A percentile compares a stretch with the other conserved stretches of the same genome.
Evolutionary conservation across 2,797 vertebrate species (phyloP).

Genomic region (Coccyzus lansbergi): DNA sequence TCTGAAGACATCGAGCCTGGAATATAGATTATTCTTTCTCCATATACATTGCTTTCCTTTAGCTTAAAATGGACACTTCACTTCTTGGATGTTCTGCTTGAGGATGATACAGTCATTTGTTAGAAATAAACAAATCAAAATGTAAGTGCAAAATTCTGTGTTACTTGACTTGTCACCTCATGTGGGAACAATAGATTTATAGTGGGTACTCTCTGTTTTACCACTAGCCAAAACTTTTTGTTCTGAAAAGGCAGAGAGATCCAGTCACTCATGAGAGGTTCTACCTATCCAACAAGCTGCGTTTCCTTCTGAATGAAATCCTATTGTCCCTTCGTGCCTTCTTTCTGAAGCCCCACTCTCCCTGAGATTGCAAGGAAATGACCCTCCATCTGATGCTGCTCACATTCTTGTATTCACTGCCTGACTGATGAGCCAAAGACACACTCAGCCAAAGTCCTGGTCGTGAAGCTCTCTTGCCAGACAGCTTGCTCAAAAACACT

Average conservation of each 20-base stretch:
- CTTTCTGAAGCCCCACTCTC: neutral
- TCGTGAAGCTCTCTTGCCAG: slow-evolving; percentile 9
- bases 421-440: slow-evolving; percentile 52
- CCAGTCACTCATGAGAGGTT: neutral
- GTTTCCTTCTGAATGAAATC: neutral
- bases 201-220: slow-evolving; percentile 1
- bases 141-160: neutral
- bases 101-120: neutral
- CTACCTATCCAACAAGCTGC: neutral
- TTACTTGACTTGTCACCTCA: neutral
- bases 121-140: slow-evolving; percentile 12
- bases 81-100: neutral
- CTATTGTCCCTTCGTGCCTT: neutral
- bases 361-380: slow-evolving; percentile 36
- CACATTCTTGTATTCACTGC: slow-evolving; percentile 43
- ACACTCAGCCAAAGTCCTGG: neutral
- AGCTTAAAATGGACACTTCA: neutral
- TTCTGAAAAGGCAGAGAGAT: slow-evolving; percentile 4
- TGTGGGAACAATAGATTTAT: slow-evolving; percentile 18
- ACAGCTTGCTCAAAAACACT: slow-evolving; percentile 52
- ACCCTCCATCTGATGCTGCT: neutral
- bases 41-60: neutral
- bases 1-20: neutral
- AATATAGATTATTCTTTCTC: slow-evolving; percentile 8
- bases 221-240: slow-evolving; percentile 2